Conservation (phyloP, 2,797 vertebrate genomes). For the Pantherophis vulpinus region DNA sequence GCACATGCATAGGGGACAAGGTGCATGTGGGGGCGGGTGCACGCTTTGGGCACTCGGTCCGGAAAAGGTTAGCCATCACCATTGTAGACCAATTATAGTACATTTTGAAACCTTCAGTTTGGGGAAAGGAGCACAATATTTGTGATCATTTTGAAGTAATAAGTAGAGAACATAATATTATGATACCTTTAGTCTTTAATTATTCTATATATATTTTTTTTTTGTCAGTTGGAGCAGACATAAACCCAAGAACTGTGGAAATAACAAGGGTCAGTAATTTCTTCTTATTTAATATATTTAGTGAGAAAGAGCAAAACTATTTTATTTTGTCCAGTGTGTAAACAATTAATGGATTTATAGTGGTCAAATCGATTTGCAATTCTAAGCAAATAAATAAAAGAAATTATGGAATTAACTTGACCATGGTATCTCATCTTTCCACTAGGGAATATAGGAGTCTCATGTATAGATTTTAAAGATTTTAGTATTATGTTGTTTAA, state of each 20-base stretch:
- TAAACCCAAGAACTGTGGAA: slow-evolving; percentile 81
- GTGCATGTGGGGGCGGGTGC: too few species aligned
- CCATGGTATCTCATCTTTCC: neutral
- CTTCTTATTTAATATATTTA: slow-evolving; percentile 37
- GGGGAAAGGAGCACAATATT: slow-evolving; percentile 17
- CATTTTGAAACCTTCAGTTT: neutral
- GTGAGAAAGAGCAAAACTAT: neutral
- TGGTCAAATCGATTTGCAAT: neutral
- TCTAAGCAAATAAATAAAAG: neutral
- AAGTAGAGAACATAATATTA: slow-evolving; percentile 34
- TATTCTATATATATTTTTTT: slow-evolving; percentile 51
- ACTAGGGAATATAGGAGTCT: neutral
- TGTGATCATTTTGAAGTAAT: slow-evolving; percentile 42
- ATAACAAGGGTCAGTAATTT: slow-evolving; percentile 81
- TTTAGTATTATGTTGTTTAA: neutral
- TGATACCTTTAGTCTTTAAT: slow-evolving; percentile 56
- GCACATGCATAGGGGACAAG: too few species aligned
- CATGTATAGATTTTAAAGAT: neutral
- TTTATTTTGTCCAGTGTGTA: slow-evolving; percentile 18
- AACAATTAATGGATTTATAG: slow-evolving; percentile 9
- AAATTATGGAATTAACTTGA: neutral
- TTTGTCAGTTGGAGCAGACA: slow-evolving; percentile 70
- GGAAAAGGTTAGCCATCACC: too few species aligned
- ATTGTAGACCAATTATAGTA: neutral
- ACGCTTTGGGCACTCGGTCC: too few species aligned